These are phyloP conservation scores for Apis laboriosa DNA, from an alignment of 1,140 invertebrate genomes.

Conservation along the genomic window DNA sequence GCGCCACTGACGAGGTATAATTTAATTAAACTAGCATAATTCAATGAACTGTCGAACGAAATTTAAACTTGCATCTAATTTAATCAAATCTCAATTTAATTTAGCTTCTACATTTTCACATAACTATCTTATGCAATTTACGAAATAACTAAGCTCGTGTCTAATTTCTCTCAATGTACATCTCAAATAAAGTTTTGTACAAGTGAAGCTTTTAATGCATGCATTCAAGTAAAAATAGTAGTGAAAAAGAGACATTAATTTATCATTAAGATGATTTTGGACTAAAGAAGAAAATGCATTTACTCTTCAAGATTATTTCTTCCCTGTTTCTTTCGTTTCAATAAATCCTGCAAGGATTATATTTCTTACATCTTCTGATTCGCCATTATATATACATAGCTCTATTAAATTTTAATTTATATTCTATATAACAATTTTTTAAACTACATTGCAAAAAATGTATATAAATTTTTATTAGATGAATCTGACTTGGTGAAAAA, in stretches of 20 bases:
- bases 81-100: not conserved
- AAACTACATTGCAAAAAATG: too few species aligned
- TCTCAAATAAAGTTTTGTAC: not conserved
- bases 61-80: not conserved
- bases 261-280: too few species aligned
- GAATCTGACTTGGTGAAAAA: too few species aligned
- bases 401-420: too few species aligned
- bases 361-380: too few species aligned
- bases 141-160: not conserved
- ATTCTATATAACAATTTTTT: too few species aligned
- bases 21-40: not conserved
- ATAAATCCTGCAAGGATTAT: too few species aligned
- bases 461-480: too few species aligned
- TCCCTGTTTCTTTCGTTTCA: too few species aligned
- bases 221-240: not conserved
- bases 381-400: too few species aligned
- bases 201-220: not conserved
- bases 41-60: not conserved
- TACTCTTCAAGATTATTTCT: too few species aligned
- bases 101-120: not conserved
- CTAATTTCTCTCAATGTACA: not conserved
- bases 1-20: not conserved
- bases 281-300: too few species aligned
- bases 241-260: not conserved
- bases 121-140: not conserved